Evolutionary conservation across 2,888 invertebrate genomes (phyloP), one percentile per base, ranked within the genome.

Genomic region (Strigamia crassipes): DNA sequence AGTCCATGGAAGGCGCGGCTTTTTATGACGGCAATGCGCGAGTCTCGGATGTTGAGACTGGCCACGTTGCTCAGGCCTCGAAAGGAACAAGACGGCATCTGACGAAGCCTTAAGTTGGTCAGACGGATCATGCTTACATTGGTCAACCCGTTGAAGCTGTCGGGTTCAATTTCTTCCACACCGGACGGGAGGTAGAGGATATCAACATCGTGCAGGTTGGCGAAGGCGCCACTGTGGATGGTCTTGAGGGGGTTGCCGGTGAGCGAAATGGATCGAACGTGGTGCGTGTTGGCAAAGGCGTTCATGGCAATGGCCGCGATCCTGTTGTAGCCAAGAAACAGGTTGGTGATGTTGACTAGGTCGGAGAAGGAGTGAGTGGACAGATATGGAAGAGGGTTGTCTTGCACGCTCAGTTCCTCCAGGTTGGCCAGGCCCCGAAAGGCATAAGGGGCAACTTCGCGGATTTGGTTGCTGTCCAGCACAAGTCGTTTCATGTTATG

Each of bases 381-480:
- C 82, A 96, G 92, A 41, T 92, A 92, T 80, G 92, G 90, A 81
- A 97, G 89, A 1, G 94, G 94, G 13, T 96, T 96, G 85, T 95
- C 93, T 86, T 95, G 95, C 84, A 97, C 94, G 85, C 94, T 93
- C 91, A 89, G 85, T 10, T 87, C 87, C 83, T 86, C 86, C 9
- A 97, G 91, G 15, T 93, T 91, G 5, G 92, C 92, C 81, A 96
- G 88, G 92, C 94, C 86, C 12, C 94, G 92, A 88, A 97, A 96
- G 81, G 96, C 94, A 87, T 95, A 94, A 80, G 94, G 93, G 85
- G 94, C 92, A 85, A 96, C 93, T 83, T 91, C 90, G 80, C 93
- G 92, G 84, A 97, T 93, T 88, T 95, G 94, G 90, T 97, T 97
- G 85, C 93, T 93, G 87, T 96, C 95, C 85, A 97, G 90, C 15